Base-by-base conservation (phyloP, 2,113 vertebrate genomes). In the Acanthochromis polyacanthus region DNA sequence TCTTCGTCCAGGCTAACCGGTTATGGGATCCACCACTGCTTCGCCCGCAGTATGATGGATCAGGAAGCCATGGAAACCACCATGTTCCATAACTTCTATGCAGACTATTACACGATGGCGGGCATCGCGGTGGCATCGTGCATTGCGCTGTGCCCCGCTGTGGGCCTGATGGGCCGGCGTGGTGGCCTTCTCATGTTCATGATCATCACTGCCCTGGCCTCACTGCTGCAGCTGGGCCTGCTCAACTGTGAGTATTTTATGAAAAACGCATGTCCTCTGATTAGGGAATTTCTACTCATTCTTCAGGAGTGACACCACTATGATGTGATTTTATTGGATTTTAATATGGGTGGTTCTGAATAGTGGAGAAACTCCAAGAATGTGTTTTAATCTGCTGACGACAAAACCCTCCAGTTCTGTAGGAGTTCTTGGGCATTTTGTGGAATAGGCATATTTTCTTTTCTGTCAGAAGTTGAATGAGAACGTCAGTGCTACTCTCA, bases 1-100 rank as follows among this genome's bases (percentile, higher is more conserved):
- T 75, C 15, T 67, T 36, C 11, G 53, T 17, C 45, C 89, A 99
- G 98, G 90, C 92, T 99, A 57, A 97, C 98, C 0, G 98, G 98
- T 6, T 99, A 95, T 0, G 98, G 98, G 48, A 99, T 99, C 88
- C 97, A 99, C 92, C 96, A 99, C 95, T 99, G 97, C 81, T 99
- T 99, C 76, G 97, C 97, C 0, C 96, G 97, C 88, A 99, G 98
- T 84, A 96, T 99, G 96, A 96, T 98, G 97, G 91, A 94, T 78
- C 96, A 93, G 5, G 96, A 97, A 0, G 95, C 94, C 74, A 89
- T 89, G 1, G 96, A 95, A 71, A 95, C 92, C 80, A 93, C 94
- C 0, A 95, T 96, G 30, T 96, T 97, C 64, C 94, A 96, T 73
- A 96, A 97, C 88, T 99, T 99, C 95, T 98, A 98, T 1, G 95